Conservation (phyloP, 2,888 invertebrate species). For the Conchocele bisecta region DNA sequence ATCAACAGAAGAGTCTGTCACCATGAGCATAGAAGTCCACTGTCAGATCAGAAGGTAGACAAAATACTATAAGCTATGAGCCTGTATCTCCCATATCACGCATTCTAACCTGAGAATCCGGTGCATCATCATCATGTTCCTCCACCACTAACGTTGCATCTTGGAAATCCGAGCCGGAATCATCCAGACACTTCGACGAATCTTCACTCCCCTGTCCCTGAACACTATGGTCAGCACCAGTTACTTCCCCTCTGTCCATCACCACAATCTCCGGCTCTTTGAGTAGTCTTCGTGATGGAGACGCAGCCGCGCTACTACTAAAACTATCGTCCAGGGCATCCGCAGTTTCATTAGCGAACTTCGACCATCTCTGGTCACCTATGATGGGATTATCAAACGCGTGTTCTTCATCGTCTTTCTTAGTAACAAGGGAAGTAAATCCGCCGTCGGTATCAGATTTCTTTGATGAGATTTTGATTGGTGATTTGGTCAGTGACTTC, state of each 20-base stretch:
- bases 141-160: slow-evolving; percentile 47
- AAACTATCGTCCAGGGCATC: slow-evolving; percentile 46
- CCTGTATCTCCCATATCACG: too few species aligned
- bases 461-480: slow-evolving; percentile 33
- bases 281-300: slow-evolving; percentile 54
- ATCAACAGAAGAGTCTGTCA: too few species aligned
- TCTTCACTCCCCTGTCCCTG: slow-evolving; percentile 24
- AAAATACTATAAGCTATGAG: too few species aligned
- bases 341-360: slow-evolving; percentile 61
- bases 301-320: slow-evolving; percentile 54
- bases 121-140: not conserved
- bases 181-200: not conserved
- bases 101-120: slow-evolving; percentile 20
- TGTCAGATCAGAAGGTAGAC: too few species aligned
- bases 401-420: slow-evolving; percentile 51
- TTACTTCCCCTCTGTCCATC: slow-evolving; percentile 54
- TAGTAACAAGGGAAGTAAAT: slow-evolving; percentile 23
- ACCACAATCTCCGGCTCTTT: slow-evolving; percentile 46
- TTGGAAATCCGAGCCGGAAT: slow-evolving; percentile 17
- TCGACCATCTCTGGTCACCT: slow-evolving; percentile 62
- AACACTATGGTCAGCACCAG: too few species aligned
- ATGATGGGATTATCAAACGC: slow-evolving; percentile 71
- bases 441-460: slow-evolving; percentile 30
- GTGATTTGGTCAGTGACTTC: slow-evolving; percentile 48
- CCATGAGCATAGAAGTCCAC: too few species aligned